Percentiles rank a stretch among this genome's conserved stretches.
phyloP scores from a whole-genome alignment of 2,113 vertebrate genomes.

The Coreoperca whiteheadi region DNA sequence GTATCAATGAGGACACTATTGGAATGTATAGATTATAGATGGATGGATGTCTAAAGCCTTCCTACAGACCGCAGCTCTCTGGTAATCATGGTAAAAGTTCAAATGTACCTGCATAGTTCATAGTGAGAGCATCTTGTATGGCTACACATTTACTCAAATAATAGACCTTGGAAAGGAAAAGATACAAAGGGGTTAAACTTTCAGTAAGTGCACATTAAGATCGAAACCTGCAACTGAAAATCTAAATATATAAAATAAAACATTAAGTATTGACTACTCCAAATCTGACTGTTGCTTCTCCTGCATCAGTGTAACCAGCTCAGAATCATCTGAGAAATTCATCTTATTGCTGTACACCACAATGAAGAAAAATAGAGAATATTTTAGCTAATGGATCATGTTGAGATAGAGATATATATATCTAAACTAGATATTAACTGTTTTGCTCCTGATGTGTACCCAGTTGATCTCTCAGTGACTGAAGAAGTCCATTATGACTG shows the following conservation, averaged over 20 bases:
- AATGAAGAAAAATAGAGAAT: not conserved
- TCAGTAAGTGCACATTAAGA: not conserved
- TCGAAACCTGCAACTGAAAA: not conserved
- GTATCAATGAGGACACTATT: not conserved
- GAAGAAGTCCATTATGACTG: not conserved
- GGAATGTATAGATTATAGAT: not conserved
- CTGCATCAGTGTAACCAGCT: not conserved
- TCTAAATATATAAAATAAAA: not conserved
- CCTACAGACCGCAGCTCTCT: not conserved
- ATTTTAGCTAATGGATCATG: not conserved
- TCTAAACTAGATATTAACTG: not conserved
- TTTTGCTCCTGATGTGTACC: not conserved
- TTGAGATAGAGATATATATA: not conserved
- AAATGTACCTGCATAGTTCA: not conserved
- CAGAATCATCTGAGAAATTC: not conserved
- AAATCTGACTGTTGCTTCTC: not conserved
- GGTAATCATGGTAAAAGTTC: not conserved
- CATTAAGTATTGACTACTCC: not conserved
- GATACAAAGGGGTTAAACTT: not conserved
- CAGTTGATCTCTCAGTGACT: not conserved
- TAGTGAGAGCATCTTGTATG: not conserved
- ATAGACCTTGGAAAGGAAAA: not conserved
- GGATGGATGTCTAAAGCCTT: not conserved
- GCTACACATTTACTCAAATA: not conserved
- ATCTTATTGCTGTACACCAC: too few relatives aligned